These are phyloP conservation scores for Anthrax anthrax DNA, from an alignment of 2,888 invertebrate genomes.

Conservation along the genomic window DNA sequence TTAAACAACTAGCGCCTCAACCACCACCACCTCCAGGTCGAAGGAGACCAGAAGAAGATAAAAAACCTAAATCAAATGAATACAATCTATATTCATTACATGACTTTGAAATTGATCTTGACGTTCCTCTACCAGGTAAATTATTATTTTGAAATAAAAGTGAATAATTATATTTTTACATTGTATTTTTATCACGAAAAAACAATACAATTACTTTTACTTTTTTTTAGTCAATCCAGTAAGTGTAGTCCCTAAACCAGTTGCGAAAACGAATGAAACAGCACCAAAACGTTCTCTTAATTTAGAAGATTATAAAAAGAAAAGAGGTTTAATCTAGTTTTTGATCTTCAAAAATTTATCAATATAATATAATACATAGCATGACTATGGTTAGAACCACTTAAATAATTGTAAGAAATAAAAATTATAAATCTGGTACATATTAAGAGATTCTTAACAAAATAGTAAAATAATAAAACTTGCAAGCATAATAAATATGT, in stretches of 20 bases:
- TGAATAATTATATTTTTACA: conserved; percentile 2
- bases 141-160: conserved; percentile 17
- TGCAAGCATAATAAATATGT: too few species aligned
- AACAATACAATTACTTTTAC: conserved; percentile 10
- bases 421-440: too few species aligned
- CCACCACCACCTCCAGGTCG: conserved; percentile 29
- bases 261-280: conserved; percentile 57
- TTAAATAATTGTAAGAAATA: too few species aligned
- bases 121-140: conserved; percentile 67
- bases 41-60: conserved; percentile 17
- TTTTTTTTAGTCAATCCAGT: conserved; percentile 49
- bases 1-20: conserved; percentile 20
- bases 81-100: conserved; percentile 52
- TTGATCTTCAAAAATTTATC: background rate
- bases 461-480: too few species aligned
- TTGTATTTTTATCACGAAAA: background rate
- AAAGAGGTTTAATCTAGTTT: conserved; percentile 74
- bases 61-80: conserved; percentile 26
- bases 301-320: conserved; percentile 85
- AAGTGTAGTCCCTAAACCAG: conserved; percentile 58
- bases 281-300: conserved; percentile 76
- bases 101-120: conserved; percentile 91
- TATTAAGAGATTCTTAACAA: too few species aligned
- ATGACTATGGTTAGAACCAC: too few species aligned
- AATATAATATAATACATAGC: too few species aligned